Evolutionary conservation across 2,888 invertebrate species (phyloP).

Genomic region (Hydroisotoma schaefferi): DNA sequence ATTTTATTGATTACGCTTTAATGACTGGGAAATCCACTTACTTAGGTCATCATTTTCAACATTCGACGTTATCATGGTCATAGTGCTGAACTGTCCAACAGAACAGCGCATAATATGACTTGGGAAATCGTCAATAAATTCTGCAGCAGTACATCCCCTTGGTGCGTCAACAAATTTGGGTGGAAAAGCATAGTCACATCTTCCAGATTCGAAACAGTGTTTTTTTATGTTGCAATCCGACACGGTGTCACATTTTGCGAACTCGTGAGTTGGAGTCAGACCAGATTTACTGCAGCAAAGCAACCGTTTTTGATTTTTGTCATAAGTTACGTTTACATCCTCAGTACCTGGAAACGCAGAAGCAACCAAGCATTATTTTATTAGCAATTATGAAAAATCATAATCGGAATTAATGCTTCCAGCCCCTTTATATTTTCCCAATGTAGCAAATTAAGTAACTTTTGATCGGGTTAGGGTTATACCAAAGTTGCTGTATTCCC

Average conservation of each 20-base stretch:
- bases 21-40: conserved; percentile 28
- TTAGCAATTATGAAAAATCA: background rate
- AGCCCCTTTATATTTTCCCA: no score
- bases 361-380: background rate
- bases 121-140: conserved; percentile 39
- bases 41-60: conserved; percentile 40
- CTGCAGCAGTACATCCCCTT: conserved; percentile 40
- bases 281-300: conserved; percentile 44
- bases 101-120: conserved; percentile 43
- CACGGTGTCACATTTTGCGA: conserved; percentile 44
- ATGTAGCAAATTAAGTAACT: no score
- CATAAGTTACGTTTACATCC: conserved; percentile 32
- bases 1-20: background rate
- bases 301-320: conserved; percentile 35
- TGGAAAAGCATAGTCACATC: conserved; percentile 45
- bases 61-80: conserved; percentile 35
- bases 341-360: conserved; percentile 24
- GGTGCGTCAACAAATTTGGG: conserved; percentile 43
- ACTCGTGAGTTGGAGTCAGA: conserved; percentile 37
- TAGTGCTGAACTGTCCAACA: conserved; percentile 30
- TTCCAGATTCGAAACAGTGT: conserved; percentile 39
- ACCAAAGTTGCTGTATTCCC: conserved; percentile 45
- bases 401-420: no score
- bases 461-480: no score
- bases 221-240: conserved; percentile 44